These are phyloP conservation scores for Rhyacophila brunnea DNA, from an alignment of 1,140 invertebrate genomes.

Conservation along the genomic window DNA sequence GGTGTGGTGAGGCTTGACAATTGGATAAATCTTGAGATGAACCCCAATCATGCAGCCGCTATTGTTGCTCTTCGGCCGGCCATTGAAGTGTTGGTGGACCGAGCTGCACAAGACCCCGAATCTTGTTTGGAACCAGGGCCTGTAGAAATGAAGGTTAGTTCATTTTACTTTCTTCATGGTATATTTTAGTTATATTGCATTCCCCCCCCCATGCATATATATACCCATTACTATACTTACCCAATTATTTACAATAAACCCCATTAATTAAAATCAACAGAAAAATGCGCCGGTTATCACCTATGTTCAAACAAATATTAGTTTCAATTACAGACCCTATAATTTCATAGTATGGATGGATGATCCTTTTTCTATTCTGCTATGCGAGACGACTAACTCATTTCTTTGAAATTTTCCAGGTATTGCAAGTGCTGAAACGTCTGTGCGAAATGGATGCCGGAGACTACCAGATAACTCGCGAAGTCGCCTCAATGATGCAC, in stretches of 20 bases:
- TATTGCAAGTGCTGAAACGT: constrained; percentile 62
- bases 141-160: constrained; percentile 56
- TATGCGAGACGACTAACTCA: background rate
- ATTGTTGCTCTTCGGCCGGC: constrained; percentile 85
- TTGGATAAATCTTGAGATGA: constrained; percentile 90
- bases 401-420: constrained; percentile 42
- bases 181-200: too few species aligned
- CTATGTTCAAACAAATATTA: background rate
- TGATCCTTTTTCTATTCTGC: background rate
- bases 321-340: too few species aligned
- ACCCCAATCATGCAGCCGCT: constrained; percentile 71
- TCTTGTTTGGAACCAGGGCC: constrained; percentile 57
- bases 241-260: background rate
- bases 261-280: background rate
- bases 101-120: constrained; percentile 77
- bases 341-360: too few species aligned
- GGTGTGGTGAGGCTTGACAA: constrained; percentile 78
- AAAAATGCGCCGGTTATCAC: background rate
- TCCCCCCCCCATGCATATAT: too few species aligned
- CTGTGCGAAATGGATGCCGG: constrained; percentile 73
- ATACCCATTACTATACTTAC: background rate
- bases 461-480: constrained; percentile 63
- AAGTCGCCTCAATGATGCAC: constrained; percentile 41
- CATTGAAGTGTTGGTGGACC: constrained; percentile 80
- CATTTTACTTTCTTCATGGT: too few species aligned